These are phyloP conservation scores for western clawed frog (Xenopus tropicalis) DNA, from an alignment of 2,113 vertebrate species.

Conservation along the genomic window DNA sequence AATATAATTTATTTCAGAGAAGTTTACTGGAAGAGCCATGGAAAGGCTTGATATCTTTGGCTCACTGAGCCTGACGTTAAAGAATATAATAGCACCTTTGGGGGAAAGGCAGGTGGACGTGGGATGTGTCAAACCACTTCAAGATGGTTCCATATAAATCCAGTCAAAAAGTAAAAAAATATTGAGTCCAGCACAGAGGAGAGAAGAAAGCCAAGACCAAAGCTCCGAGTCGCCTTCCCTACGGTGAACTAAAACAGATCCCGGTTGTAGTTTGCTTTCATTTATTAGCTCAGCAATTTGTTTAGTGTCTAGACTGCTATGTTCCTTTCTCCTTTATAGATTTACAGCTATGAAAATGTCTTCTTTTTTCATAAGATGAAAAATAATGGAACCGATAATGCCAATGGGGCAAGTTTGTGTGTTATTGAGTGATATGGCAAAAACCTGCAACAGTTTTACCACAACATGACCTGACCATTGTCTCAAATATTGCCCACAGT, in stretches of 20 bases:
- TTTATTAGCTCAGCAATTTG: neutral
- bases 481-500: no score
- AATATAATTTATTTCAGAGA: neutral
- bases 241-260: neutral
- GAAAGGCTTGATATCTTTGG: slow-evolving; percentile 12
- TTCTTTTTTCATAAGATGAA: no score
- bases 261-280: neutral
- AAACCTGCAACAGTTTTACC: no score
- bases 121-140: slow-evolving; percentile 20
- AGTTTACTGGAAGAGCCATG: slow-evolving; percentile 4
- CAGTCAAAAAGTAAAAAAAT: neutral
- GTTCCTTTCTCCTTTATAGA: neutral
- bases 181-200: neutral
- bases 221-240: neutral
- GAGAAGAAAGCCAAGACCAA: slow-evolving; percentile 4
- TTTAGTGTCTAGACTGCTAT: neutral
- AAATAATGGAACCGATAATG: no score
- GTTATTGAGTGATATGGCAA: no score
- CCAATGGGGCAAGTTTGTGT: no score
- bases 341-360: no score
- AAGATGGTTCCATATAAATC: neutral
- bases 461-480: no score
- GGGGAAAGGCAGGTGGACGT: slow-evolving; percentile 3
- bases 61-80: slow-evolving; percentile 24
- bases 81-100: slow-evolving; percentile 7